These are phyloP conservation scores for Callocephalon fimbriatum DNA, from an alignment of 2,113 vertebrate genomes.

Conservation along the genomic window DNA sequence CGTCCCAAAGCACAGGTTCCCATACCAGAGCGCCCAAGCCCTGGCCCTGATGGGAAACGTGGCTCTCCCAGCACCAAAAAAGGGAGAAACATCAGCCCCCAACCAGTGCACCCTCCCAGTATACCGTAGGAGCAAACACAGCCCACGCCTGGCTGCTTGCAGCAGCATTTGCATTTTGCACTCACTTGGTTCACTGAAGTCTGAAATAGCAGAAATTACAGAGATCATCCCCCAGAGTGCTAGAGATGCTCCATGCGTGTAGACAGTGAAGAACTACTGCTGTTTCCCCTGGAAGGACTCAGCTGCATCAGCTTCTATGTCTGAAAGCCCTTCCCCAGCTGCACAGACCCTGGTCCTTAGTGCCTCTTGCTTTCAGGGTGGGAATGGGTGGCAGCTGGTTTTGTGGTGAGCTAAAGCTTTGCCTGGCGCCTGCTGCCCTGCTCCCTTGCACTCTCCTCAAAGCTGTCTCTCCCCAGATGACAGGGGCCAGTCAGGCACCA, in stretches of 20 bases:
- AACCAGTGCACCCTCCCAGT: background rate
- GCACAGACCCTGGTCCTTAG: background rate
- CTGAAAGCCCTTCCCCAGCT: background rate
- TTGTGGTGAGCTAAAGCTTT: background rate
- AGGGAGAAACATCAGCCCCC: background rate
- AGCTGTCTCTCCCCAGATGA: accelerated
- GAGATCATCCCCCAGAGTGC: background rate
- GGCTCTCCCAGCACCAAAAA: too few species aligned
- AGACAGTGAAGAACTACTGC: accelerated
- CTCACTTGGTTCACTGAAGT: background rate
- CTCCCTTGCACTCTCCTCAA: background rate
- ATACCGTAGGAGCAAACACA: background rate
- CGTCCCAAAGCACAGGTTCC: background rate
- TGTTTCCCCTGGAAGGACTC: background rate
- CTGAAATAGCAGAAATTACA: background rate
- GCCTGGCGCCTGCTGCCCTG: background rate
- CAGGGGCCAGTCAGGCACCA: background rate
- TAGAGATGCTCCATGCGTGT: background rate
- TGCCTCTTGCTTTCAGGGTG: background rate
- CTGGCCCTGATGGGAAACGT: background rate
- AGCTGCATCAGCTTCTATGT: background rate
- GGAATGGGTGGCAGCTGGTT: background rate
- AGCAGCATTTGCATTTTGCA: background rate
- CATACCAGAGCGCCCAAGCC: background rate
- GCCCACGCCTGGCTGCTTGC: background rate